Evolutionary conservation across 1,140 invertebrate genomes (phyloP), one percentile per base, ranked within the genome.

Genomic region (Lycorma delicatula): DNA sequence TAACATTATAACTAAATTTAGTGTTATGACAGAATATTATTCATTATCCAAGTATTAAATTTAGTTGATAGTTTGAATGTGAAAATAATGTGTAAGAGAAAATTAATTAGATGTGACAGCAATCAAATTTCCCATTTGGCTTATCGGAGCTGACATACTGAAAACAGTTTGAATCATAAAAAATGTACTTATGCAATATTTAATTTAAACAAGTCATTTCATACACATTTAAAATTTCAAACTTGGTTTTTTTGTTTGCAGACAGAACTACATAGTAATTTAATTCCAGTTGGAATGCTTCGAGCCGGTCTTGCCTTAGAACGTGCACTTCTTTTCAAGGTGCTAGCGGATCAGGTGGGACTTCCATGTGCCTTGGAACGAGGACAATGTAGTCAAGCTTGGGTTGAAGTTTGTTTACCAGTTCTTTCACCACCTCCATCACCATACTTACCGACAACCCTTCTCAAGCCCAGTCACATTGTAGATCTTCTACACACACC

Each of bases 251-350:
- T 44, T 44, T 5, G 6, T 44, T 3, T 2, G 23, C 58, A 64
- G 63, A 11, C 47, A 1, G 38, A 58, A 34, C 23, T 65, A 13
- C 18, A 28, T 3, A 55, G 52, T 0, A 74, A 72, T 25, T 70
- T 84, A 0, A 74, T 85, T 3, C 80, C 81, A 0, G 47, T 85
- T 2, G 82, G 82, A 1, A 67, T 66, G 56, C 63, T 85, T 22
- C 71, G 71, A n/a, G 74, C 77, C 5, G 83, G 82, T 1, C 78
- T 79, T 0, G 71, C 75, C 22, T 68, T 84, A 2, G 82, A 85
- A 62, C 70, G 82, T 5, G 78, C 82, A 0, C 27, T 85, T 1
- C 72, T 86, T n/a, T 85, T 82, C 68, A 85, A 86, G 68, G 76
- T 75, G 16, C 63, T 85, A 18, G 81, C 82, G 0, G 83, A 86